Evolutionary conservation across 2,797 vertebrate species (phyloP).

Genomic region (Vultur gryphus): DNA sequence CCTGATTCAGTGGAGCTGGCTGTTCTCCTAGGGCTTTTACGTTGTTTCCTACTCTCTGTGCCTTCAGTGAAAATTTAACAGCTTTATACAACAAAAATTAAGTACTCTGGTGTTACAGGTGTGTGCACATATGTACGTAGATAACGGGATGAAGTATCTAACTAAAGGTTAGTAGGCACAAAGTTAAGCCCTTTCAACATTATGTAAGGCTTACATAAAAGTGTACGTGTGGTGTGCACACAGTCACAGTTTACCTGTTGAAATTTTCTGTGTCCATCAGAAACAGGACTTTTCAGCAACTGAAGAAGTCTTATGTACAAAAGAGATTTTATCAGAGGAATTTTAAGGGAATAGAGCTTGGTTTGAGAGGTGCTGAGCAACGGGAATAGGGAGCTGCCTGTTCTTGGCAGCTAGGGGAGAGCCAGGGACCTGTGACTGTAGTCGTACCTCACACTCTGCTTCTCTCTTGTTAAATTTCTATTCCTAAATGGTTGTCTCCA

Average conservation of each 20-base stretch:
- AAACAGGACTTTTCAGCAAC: background rate
- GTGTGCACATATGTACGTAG: background rate
- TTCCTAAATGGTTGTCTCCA: background rate
- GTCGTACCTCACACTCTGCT: background rate
- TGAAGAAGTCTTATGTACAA: background rate
- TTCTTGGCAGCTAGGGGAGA: background rate
- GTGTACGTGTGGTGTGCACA: accelerated
- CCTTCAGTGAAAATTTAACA: background rate
- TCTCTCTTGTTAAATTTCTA: background rate
- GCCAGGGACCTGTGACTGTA: background rate
- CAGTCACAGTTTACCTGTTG: background rate
- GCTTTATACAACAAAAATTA: background rate
- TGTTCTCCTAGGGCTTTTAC: background rate
- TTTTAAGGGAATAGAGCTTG: background rate
- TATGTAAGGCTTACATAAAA: background rate
- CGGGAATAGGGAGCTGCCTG: background rate
- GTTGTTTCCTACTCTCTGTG: background rate
- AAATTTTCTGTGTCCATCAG: background rate
- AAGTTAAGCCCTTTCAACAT: background rate
- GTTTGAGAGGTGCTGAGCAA: background rate
- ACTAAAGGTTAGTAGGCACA: background rate
- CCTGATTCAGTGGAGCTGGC: background rate
- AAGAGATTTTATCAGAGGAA: background rate
- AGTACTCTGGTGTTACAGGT: background rate
- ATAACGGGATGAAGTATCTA: background rate